Evolutionary conservation across 2,888 invertebrate species (phyloP), one percentile per base, ranked within the genome.

Genomic region (Phaedon cochleariae): DNA sequence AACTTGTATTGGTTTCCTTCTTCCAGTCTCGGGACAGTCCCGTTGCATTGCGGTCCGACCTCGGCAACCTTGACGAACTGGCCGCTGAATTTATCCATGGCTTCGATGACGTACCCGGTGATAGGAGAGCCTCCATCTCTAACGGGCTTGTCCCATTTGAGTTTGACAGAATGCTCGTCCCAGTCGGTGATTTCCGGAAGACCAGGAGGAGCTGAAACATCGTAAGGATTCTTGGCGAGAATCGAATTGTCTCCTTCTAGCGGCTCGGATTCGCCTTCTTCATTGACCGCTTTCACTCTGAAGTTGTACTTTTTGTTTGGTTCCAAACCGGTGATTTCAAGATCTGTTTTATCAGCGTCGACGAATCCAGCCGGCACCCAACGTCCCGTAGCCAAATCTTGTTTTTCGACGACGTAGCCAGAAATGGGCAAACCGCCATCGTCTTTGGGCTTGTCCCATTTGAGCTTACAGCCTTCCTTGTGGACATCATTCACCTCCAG

Each of bases 301-400:
- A 99, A 99, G 82, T 97, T 94, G 85, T 99, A 99, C 67, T 96
- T 94, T 83, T 96, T 95, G 72, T 96, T 96, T 60, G 97, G 95
- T 83, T 96, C 96, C 12, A 99, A 87, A 46, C 97, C 97, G 71
- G 91, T 92, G 26, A 96, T 88, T 72, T 93, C 92, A 71, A 93
- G 92, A 76, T 95, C 93, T 0, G 92, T 89, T 77, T 91, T 91
- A 55, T 92, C 92, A 0, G 94, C 92, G 76, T 93, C 93, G 17
- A 92, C 90, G 66, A 92, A 90, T 15, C 93, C 93, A 65, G 94
- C 95, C 0, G 95, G 95, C 17, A 91, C 89, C 96, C 96, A 96
- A 74, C 92, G 90, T 1, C 96, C 96, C 21, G 94, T 92, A 31
- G 91, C 87, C 0, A 89, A 88, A 81, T 97, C 97, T 92, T 96